These are phyloP conservation scores for Takifugu ocellatus DNA, from an alignment of 2,797 vertebrate genomes.

Conservation along the genomic window DNA sequence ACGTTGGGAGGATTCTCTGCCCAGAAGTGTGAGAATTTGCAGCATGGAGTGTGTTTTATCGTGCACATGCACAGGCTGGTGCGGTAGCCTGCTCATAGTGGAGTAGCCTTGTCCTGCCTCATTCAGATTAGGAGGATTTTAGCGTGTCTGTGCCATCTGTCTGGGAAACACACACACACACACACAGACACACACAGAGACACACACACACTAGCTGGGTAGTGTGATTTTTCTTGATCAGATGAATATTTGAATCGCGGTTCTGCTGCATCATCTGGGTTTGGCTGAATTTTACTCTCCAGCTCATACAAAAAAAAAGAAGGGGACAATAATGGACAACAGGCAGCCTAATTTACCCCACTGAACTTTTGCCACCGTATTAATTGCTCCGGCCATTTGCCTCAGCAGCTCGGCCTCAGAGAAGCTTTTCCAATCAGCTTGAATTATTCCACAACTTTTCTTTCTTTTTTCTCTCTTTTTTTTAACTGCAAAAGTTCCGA, in stretches of 20 bases:
- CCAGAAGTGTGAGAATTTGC: too few relatives aligned
- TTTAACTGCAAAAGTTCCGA: constrained; percentile 19
- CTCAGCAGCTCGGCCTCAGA: constrained; percentile 14
- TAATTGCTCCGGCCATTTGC: constrained; percentile 21
- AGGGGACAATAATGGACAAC: too few relatives aligned
- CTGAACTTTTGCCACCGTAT: constrained; percentile 4
- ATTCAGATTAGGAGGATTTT: constrained; percentile 67
- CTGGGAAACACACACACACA: constrained; percentile 30
- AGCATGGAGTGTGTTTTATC: too few relatives aligned
- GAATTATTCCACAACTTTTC: constrained; percentile 47
- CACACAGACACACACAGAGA: background rate
- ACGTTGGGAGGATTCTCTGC: too few relatives aligned
- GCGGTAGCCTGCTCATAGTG: background rate
- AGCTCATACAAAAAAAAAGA: too few relatives aligned
- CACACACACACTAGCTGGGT: constrained; percentile 2
- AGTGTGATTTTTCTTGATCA: constrained; percentile 15
- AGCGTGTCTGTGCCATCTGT: constrained; percentile 62
- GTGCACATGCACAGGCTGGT: too few relatives aligned
- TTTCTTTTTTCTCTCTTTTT: constrained; percentile 28
- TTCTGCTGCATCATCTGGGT: too few relatives aligned
- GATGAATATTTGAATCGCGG: constrained; percentile 4
- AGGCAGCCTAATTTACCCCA: background rate
- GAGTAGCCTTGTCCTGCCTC: constrained; percentile 41
- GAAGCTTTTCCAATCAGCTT: constrained; percentile 20
- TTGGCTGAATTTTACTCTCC: too few relatives aligned